Conservation (phyloP, 2,113 vertebrate species). For the Seriola rivoliana region DNA sequence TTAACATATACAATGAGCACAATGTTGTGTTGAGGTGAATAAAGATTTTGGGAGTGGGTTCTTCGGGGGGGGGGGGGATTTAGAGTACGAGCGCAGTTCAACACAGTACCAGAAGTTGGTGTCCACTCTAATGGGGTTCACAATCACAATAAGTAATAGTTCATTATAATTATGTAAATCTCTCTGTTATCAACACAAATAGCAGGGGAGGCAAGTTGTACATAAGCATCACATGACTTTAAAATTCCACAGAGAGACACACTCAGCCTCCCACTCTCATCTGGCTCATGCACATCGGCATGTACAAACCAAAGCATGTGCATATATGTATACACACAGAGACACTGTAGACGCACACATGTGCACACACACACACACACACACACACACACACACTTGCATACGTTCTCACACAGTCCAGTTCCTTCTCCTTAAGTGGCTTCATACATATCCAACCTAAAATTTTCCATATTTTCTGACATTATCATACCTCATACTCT, state of each 20-base stretch:
- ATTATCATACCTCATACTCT: conserved; percentile 5
- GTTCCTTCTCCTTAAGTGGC: conserved; percentile 23
- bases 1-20: conserved; percentile 73
- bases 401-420: conserved; percentile 6
- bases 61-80: not conserved
- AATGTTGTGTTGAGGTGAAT: conserved; percentile 50
- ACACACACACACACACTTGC: conserved; percentile 31
- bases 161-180: conserved; percentile 78
- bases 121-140: conserved; percentile 78
- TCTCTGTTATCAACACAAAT: conserved; percentile 79
- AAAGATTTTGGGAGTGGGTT: conserved; percentile 37
- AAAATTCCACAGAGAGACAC: conserved; percentile 56
- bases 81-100: conserved; percentile 72
- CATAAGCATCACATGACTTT: conserved; percentile 73
- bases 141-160: conserved; percentile 81
- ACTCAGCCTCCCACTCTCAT: conserved; percentile 47
- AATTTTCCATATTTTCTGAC: conserved; percentile 6
- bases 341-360: conserved; percentile 45
- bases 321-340: conserved; percentile 63
- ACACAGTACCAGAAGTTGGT: conserved; percentile 77
- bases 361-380: conserved; percentile 40
- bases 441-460: conserved; percentile 25
- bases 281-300: conserved; percentile 63
- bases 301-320: conserved; percentile 66
- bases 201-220: conserved; percentile 67